Evolutionary conservation across 2,888 invertebrate species (phyloP), one percentile per base, ranked within the genome.

Genomic region (Macaria liturata): DNA sequence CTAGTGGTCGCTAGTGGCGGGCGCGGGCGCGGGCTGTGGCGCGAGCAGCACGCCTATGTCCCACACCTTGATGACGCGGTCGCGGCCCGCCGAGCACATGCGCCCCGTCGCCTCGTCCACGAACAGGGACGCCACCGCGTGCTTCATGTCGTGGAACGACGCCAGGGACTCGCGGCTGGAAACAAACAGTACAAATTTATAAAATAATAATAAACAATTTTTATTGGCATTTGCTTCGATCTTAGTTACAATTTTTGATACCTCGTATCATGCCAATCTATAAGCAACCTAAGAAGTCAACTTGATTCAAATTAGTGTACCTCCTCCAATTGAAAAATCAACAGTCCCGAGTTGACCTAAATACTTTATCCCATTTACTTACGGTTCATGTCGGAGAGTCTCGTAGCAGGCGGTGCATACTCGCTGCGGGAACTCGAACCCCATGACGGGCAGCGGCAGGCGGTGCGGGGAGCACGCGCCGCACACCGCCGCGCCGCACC

Each of bases 371-470:
- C 4, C 4, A 32, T 45, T 9, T 20, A 37, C 8, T 94, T 85
- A 98, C 97, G 98, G 97, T 70, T 95, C 95, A 73, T 96, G 96
- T 73, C 97, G 95, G 45, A 98, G 93, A 66, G 94, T 94, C 67
- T 94, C 94, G 84, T 96, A 96, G 90, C 99, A 99, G 42, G 95
- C 95, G 81, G 98, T 96, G 91, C 99, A 99, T 54, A 99, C 97
- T 61, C 99, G 94, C 67, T 99, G 98, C 81, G 97, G 97, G 90
- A 98, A 98, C 91, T 99, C 99, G 90, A 98, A 99, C 49, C 99
- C 99, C 97, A 99, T 97, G 52, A 96, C 93, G 3, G 99, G 99
- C 81, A 99, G 96, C 58, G 97, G 96, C 70, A 98, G 94, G 64
- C 97, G 95, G 83, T 96, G 95, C 56, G 95, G 94, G 9, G 98